Conservation (phyloP, 2,888 invertebrate species). For the Rotaria magnacalcarata region DNA sequence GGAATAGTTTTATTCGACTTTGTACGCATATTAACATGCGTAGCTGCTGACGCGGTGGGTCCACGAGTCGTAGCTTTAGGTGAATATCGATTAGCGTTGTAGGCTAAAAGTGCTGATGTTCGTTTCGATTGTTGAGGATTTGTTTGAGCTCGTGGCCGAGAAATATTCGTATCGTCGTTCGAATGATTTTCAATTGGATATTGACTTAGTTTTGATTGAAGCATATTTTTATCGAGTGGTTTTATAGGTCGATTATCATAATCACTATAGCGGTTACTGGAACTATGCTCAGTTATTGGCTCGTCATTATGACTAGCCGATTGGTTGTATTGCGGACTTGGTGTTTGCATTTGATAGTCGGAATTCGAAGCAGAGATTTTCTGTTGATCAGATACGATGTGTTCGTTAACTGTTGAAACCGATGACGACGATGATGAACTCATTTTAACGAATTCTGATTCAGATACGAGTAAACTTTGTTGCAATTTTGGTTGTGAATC, state of each 20-base stretch:
- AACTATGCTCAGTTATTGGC: neutral
- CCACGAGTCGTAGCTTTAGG: neutral
- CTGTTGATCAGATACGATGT: neutral
- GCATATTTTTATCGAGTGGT: slow-evolving; percentile 50
- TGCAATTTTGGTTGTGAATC: neutral
- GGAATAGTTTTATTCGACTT: neutral
- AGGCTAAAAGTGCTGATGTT: neutral
- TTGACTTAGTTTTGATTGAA: slow-evolving; percentile 41
- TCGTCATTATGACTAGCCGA: neutral
- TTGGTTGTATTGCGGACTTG: neutral
- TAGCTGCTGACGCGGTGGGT: neutral
- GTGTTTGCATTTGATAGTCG: neutral
- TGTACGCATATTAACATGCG: neutral
- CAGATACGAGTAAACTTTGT: slow-evolving; percentile 24
- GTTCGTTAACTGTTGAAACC: neutral
- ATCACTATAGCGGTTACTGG: slow-evolving; percentile 50
- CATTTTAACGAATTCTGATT: neutral
- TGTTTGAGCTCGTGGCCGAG: neutral
- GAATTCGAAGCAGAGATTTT: neutral
- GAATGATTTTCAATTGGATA: neutral
- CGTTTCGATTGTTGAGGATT: neutral
- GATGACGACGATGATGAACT: slow-evolving; percentile 1
- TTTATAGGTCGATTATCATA: slow-evolving; percentile 52
- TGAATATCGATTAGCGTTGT: slow-evolving; percentile 34
- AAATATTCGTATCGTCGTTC: neutral